Evolutionary conservation across 2,113 vertebrate species (phyloP), one percentile per base, ranked within the genome.

Genomic region (Irena cyanogastra): DNA sequence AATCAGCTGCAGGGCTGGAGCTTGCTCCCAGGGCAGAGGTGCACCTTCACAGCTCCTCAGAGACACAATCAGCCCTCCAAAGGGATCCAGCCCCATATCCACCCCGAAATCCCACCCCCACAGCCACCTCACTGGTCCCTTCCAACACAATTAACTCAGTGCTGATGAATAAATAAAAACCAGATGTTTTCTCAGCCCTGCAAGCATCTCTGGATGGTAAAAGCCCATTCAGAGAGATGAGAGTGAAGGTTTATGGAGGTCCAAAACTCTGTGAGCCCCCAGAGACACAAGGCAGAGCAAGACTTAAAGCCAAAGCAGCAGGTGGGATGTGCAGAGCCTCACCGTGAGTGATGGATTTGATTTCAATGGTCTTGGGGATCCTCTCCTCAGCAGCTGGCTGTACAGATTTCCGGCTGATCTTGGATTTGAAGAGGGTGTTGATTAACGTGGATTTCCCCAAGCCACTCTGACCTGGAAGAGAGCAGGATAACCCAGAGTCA

Each of bases 391-490:
- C 89, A 57, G 97, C 44, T 6, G 98, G 98, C 96, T 98, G 98
- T 78, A 98, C 98, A 5, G 99, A 99, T 94, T 99, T 99, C 60
- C 99, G 98, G 98, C 99, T 99, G 97, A 99, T 99, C 93, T 99
- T 99, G 94, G 99, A 99, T 94, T 99, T 99, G 98, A 99, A 99
- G 96, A 99, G 98, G 6, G 99, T 99, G 97, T 99, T 99, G 98
- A 99, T 99, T 96, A 99, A 97, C 11, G 99, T 99, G 61, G 99
- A 99, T 96, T 99, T 99, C n/a, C 99, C 99, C 87, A 99, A 97
- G 84, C 99, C 99, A 0, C 99, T 99, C 98, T 99, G 99, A 93
- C 99, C 99, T 99, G 97, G 53, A 96, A 96, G 82, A 91, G 30
- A 93, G 75, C 52, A 89, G 75, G 66, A 82, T 4, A 42, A 77